Evolutionary conservation across 2,113 vertebrate genomes (phyloP).

Genomic region (Lycocorax pyrrhopterus): DNA sequence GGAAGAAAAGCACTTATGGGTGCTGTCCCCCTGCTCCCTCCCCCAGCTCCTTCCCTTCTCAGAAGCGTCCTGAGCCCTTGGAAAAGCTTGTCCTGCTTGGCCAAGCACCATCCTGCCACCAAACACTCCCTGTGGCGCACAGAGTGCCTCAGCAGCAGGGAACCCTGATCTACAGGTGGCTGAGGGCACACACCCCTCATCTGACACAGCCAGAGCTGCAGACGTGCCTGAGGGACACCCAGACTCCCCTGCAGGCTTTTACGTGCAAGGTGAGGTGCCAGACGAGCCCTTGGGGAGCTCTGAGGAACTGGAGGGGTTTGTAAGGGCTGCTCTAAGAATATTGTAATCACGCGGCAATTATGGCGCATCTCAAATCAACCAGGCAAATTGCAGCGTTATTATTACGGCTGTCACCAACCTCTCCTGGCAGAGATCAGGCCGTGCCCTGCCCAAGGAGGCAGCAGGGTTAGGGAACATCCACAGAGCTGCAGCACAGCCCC

Average conservation of each 20-base stretch:
- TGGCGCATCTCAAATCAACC: slow-evolving; percentile 42
- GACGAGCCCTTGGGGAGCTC: slow-evolving; percentile 12
- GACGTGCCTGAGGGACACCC: background rate
- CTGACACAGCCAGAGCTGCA: background rate
- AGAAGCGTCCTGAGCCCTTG: background rate
- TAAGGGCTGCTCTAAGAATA: slow-evolving; percentile 41
- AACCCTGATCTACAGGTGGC: background rate
- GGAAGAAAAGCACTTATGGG: fast-evolving
- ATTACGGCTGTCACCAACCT: slow-evolving; percentile 15
- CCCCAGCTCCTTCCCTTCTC: background rate
- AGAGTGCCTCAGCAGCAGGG: background rate
- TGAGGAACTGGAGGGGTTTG: background rate
- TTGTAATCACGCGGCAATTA: slow-evolving; percentile 62
- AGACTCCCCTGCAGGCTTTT: background rate
- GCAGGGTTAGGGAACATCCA: background rate
- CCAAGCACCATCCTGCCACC: background rate
- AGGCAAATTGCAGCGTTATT: slow-evolving; percentile 35
- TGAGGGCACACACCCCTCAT: fast-evolving
- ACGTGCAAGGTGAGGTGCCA: background rate
- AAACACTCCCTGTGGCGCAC: fast-evolving
- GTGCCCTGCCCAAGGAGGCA: background rate
- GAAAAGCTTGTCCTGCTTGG: background rate
- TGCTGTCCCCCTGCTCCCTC: background rate
- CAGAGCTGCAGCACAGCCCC: background rate
- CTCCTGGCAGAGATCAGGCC: background rate